A percentile compares a stretch with the other conserved stretches of the same genome.
Conservation (phyloP, 2,797 vertebrate genomes). For the Lepus oiostolus region DNA sequence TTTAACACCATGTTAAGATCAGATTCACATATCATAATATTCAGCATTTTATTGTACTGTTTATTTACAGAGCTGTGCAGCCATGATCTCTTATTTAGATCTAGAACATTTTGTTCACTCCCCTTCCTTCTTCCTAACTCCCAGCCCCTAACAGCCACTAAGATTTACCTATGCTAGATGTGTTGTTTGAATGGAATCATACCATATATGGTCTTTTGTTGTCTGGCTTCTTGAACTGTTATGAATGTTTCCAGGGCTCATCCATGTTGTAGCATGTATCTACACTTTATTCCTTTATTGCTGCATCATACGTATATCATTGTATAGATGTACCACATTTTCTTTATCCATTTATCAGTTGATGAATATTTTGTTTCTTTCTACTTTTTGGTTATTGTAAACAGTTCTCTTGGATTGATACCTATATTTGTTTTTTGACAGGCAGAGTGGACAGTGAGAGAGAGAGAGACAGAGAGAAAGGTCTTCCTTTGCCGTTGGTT, state of each 20-base stretch:
- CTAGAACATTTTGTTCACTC: background rate
- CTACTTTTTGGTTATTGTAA: background rate
- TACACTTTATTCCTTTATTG: background rate
- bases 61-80: background rate
- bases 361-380: background rate
- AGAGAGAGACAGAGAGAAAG: too few relatives aligned
- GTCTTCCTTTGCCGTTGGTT: too few relatives aligned
- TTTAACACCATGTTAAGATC: background rate
- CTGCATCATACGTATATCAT: background rate
- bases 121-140: background rate
- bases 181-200: background rate
- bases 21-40: background rate
- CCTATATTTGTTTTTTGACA: background rate
- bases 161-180: background rate
- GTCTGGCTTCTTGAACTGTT: background rate
- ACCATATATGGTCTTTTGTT: background rate
- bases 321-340: background rate
- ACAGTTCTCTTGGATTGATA: conserved; percentile 2
- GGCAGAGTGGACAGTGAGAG: too few relatives aligned
- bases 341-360: background rate
- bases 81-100: background rate
- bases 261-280: background rate
- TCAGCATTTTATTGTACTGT: background rate
- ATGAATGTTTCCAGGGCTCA: background rate
- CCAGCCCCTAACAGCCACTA: background rate